Conservation (phyloP, 1,140 invertebrate genomes). For the Bombyx mandarina region DNA sequence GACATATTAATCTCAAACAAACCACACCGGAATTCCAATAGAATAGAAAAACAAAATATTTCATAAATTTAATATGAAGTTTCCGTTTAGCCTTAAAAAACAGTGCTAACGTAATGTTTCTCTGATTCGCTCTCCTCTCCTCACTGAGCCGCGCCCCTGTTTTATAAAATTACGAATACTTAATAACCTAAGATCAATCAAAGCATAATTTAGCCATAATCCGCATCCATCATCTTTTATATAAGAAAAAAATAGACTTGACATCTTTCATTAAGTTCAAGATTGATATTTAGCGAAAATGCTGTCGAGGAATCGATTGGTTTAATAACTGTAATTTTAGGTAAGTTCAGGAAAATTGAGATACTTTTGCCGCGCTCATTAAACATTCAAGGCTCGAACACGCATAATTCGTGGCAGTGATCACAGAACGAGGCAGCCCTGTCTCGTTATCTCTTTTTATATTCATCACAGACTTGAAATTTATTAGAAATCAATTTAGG, state of each 20-base stretch:
- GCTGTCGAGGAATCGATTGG: constrained; percentile 28
- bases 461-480: constrained; percentile 32
- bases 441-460: constrained; percentile 31
- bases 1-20: too few species aligned
- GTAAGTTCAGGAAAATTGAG: constrained; percentile 30
- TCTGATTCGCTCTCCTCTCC: too few species aligned
- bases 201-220: too few species aligned
- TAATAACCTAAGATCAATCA: too few species aligned
- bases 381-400: constrained; percentile 42
- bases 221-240: too few species aligned
- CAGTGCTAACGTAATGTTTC: too few species aligned
- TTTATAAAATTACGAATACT: too few species aligned
- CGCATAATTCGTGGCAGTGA: constrained; percentile 47
- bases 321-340: constrained; percentile 43
- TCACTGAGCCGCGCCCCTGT: too few species aligned
- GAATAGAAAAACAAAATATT: too few species aligned
- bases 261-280: constrained; percentile 22
- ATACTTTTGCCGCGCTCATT: constrained; percentile 29
- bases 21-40: too few species aligned
- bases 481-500: constrained; percentile 8
- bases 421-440: constrained; percentile 29
- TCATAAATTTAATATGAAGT: too few species aligned
- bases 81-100: too few species aligned
- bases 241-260: neutral
- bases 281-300: constrained; percentile 20